Evolutionary conservation across 1,140 invertebrate genomes (phyloP).

Genomic region (Trichoplusia ni): DNA sequence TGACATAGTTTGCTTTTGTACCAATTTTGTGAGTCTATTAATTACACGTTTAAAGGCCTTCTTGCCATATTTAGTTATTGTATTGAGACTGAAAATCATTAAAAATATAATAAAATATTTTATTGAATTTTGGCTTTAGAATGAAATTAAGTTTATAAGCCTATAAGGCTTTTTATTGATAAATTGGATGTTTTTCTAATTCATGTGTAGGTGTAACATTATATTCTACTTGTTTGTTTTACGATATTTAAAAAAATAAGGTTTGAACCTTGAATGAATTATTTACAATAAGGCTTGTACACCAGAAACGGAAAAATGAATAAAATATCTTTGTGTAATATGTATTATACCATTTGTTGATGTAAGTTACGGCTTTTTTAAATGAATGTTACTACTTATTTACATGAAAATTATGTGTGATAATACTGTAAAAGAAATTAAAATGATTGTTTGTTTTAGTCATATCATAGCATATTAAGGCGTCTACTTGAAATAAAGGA

Average conservation of each 20-base stretch:
- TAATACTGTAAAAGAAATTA: slow-evolving; percentile 36
- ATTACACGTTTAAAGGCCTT: slow-evolving; percentile 14
- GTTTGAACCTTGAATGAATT: no score
- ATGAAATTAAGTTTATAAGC: background rate
- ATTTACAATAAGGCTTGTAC: no score
- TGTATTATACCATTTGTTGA: no score
- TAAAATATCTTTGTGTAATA: no score
- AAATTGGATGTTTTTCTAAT: background rate
- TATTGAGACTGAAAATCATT: slow-evolving; percentile 31
- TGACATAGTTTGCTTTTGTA: slow-evolving; percentile 19
- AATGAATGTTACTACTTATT: slow-evolving; percentile 1
- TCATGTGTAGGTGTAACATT: no score
- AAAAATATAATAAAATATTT: slow-evolving; percentile 1
- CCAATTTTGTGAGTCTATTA: background rate
- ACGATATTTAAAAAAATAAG: no score
- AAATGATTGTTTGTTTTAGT: slow-evolving; percentile 40
- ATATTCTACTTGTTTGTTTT: no score
- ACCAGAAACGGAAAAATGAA: no score
- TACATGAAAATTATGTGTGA: slow-evolving; percentile 40
- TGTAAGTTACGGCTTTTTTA: slow-evolving; percentile 14
- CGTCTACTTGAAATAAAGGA: slow-evolving; percentile 33
- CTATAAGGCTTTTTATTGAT: background rate
- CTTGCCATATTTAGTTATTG: slow-evolving; percentile 28
- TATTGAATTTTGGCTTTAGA: slow-evolving; percentile 7
- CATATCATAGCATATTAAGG: slow-evolving; percentile 59